phyloP scores from a whole-genome alignment of 2,888 invertebrate species.

The Ischnus inquisitorius region DNA sequence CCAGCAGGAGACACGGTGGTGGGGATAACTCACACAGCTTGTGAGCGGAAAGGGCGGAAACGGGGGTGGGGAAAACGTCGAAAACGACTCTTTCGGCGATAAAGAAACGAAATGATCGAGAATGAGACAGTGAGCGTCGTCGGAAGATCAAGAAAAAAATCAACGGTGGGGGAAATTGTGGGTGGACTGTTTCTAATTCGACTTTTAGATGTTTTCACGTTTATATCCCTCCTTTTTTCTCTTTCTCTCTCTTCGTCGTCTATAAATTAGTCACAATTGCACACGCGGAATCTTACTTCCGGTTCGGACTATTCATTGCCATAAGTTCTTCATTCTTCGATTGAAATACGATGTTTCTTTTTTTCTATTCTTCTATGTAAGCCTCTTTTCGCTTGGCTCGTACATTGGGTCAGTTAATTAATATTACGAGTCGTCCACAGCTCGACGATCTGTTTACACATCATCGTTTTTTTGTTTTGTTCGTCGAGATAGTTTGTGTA shows the following conservation, averaged over 20 bases:
- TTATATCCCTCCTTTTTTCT: slow-evolving; percentile 1
- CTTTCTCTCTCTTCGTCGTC: not conserved
- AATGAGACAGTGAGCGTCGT: slow-evolving; percentile 14
- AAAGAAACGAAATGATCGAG: slow-evolving; percentile 8
- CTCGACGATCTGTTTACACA: slow-evolving; percentile 19
- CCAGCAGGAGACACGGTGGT: slow-evolving; percentile 51
- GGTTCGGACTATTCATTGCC: slow-evolving; percentile 19
- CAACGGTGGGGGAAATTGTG: slow-evolving; percentile 24
- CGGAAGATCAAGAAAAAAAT: slow-evolving; percentile 1
- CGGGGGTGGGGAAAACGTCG: slow-evolving; percentile 69
- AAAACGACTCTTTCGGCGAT: slow-evolving; percentile 42
- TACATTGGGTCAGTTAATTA: slow-evolving; percentile 3
- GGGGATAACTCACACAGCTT: slow-evolving; percentile 6
- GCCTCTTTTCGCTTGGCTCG: slow-evolving; percentile 14
- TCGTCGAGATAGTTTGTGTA: not conserved
- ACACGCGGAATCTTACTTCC: slow-evolving; percentile 34
- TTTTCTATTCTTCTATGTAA: not conserved
- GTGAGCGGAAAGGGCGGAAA: slow-evolving; percentile 68
- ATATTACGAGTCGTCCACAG: slow-evolving; percentile 10
- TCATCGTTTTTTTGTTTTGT: slow-evolving; percentile 2
- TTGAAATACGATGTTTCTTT: not conserved
- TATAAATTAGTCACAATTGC: slow-evolving; percentile 29
- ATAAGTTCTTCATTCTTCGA: not conserved
- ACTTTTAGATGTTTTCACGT: slow-evolving; percentile 21
- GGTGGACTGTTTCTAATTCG: slow-evolving; percentile 46